Evolutionary conservation across 2,797 vertebrate genomes (phyloP).

Genomic region (Oreochromis mossambicus): DNA sequence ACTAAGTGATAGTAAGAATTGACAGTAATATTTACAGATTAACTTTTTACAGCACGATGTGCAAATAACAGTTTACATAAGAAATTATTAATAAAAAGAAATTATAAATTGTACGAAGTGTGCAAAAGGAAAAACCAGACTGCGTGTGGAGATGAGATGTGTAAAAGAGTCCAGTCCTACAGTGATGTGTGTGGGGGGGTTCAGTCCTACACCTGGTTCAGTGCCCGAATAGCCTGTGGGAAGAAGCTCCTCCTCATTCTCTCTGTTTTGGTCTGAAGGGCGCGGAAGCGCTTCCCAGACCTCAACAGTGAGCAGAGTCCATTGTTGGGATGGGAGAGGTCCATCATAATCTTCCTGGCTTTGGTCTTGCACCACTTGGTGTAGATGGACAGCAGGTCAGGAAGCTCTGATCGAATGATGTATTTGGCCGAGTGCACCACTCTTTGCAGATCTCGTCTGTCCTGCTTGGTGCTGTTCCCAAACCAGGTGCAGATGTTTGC

Average conservation of each 20-base stretch:
- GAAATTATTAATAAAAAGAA: neutral
- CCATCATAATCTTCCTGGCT: too few relatives aligned
- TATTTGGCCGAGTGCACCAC: rapidly evolving
- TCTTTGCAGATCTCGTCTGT: too few relatives aligned
- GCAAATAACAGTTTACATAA: too few relatives aligned
- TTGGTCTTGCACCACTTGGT: too few relatives aligned
- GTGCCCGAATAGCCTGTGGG: neutral
- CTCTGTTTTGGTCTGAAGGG: neutral
- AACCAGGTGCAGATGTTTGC: neutral
- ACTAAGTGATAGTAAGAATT: neutral
- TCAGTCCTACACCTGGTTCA: neutral
- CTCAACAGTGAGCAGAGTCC: neutral
- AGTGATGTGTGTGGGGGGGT: neutral
- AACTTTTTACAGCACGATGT: neutral
- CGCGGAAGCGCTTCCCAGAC: neutral
- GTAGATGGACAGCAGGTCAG: too few relatives aligned
- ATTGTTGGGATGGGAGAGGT: neutral
- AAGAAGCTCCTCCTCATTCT: neutral
- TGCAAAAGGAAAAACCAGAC: neutral
- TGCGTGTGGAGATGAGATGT: neutral
- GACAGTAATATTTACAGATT: neutral
- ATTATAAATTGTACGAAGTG: neutral
- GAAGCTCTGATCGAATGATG: too few relatives aligned
- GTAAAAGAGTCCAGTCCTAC: neutral
- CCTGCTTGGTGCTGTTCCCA: neutral